A percentile compares a stretch with the other conserved stretches of the same genome.
Evolutionary conservation across 2,113 vertebrate genomes (phyloP).

Genomic region (Microtus richardsoni): DNA sequence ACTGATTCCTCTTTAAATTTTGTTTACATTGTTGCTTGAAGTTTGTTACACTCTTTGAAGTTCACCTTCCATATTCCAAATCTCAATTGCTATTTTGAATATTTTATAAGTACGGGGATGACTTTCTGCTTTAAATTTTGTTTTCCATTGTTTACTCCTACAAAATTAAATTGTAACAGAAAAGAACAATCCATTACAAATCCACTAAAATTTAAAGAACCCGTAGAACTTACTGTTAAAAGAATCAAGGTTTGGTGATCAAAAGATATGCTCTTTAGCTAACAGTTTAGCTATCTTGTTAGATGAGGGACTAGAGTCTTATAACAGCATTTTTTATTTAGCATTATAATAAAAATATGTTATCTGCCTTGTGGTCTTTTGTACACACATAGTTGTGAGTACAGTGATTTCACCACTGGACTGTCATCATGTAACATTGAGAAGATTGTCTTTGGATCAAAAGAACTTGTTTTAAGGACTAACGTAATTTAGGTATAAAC

Average conservation of each 20-base stretch:
- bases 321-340: background rate
- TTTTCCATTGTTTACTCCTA: background rate
- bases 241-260: background rate
- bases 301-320: background rate
- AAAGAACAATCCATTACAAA: background rate
- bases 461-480: background rate
- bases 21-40: background rate
- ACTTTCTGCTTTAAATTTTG: background rate
- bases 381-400: background rate
- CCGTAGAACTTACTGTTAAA: background rate
- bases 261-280: background rate
- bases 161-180: background rate
- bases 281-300: background rate
- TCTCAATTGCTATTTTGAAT: background rate
- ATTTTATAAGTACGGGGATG: background rate
- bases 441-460: background rate
- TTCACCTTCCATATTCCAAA: background rate
- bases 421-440: background rate
- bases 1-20: background rate
- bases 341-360: background rate
- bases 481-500: background rate
- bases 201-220: background rate
- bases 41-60: background rate
- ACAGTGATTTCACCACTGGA: background rate
- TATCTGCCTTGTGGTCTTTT: background rate